Evolutionary conservation across 2,797 vertebrate genomes (phyloP).

Genomic region (Cercopithecus petaurista): DNA sequence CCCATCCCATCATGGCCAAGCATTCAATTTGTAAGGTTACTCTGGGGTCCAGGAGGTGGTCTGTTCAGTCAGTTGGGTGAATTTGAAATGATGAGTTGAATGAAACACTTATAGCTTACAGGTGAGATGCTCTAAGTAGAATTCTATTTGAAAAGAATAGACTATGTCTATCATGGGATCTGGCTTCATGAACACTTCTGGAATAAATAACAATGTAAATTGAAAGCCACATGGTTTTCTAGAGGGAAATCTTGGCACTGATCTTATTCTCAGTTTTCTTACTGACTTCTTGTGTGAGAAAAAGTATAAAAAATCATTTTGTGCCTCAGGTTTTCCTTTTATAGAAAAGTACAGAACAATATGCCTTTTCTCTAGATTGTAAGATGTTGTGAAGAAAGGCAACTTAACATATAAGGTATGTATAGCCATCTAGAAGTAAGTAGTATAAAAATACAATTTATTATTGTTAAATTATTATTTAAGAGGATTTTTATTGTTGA

Average conservation of each 20-base stretch:
- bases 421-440: not conserved
- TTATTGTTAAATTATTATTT: not conserved
- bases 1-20: not conserved
- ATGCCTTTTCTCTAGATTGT: not conserved
- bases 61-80: not conserved
- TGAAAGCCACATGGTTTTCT: not conserved
- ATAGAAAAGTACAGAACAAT: not conserved
- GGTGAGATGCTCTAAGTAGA: not conserved
- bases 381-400: not conserved
- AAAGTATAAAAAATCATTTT: not conserved
- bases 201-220: not conserved
- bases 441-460: not conserved
- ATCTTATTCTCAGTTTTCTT: not conserved
- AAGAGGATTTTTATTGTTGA: not conserved
- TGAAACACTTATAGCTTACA: not conserved
- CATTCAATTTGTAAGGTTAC: not conserved
- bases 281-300: not conserved
- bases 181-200: not conserved
- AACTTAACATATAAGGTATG: not conserved
- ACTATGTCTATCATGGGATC: not conserved
- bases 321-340: not conserved
- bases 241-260: not conserved
- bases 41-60: not conserved
- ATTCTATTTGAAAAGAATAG: not conserved
- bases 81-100: not conserved